Evolutionary conservation across 2,797 vertebrate genomes (phyloP), one percentile per base, ranked within the genome.

Genomic region (Hirundo rustica): DNA sequence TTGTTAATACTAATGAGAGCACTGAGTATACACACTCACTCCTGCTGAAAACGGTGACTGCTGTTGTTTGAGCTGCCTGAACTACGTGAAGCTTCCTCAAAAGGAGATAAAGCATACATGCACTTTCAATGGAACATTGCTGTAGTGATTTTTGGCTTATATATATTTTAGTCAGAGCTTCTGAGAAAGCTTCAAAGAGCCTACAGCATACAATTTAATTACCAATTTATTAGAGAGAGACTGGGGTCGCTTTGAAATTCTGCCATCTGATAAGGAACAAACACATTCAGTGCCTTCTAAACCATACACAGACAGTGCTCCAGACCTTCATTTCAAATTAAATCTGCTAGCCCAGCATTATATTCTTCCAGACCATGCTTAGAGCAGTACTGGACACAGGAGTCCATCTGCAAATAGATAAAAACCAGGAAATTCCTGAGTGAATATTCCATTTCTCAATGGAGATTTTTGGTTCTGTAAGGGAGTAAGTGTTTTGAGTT

Each of bases 181-280:
- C 91, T 92, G 73, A 73, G 70, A 97, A 95, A 96, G 72, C 62
- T 94, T 92, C 95, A 96, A 95, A 93, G 88, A 93, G 76, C 64
- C 60, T 86, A 67, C 65, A 76, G 72, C 77, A 27, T 92, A 84
- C 40, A 55, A 92, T 61, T 94, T 93, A 92, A 95, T 96, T 94
- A 94, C 81, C 51, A 89, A 89, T 94, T 95, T 83, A 62, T 87
- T 94, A 77, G 51, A 89, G 40, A 76, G 82, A 76, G 20, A 84
- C 62, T 32, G 9, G 67, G 70, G 73, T 90, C 2, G 3, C 74
- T 90, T 83, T 96, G 75, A 92, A 96, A 91, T 85, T 65, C 78
- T 67, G 71, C 58, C 93, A 86, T 96, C 70, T 95, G 94, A 90
- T 87, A 92, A 94, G 42, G 58, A 85, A 77, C 66, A 60, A 92